phyloP scores from a whole-genome alignment of 2,888 invertebrate species.

The Harpalus rubripes region DNA sequence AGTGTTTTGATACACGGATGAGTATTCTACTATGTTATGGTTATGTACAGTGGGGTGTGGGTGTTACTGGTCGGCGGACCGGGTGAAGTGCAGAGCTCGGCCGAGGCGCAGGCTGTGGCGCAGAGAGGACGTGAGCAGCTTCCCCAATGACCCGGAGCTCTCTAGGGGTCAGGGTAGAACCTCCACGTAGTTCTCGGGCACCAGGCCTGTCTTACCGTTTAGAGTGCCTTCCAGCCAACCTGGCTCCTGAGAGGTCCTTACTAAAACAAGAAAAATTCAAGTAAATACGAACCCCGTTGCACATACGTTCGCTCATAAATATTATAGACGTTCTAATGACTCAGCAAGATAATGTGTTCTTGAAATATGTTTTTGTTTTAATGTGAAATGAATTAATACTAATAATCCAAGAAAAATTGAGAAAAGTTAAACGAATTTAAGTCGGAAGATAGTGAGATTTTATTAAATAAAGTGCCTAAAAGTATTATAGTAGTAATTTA shows the following conservation, averaged over 20 bases:
- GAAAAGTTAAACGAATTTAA: no score
- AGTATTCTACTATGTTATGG: conserved; percentile 23
- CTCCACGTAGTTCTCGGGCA: conserved; percentile 98
- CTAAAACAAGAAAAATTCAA: conserved; percentile 73
- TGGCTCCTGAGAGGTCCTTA: conserved; percentile 94
- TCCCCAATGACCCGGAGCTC: conserved; percentile 73
- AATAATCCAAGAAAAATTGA: no score
- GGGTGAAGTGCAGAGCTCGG: conserved; percentile 69
- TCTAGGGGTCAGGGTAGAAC: conserved; percentile 83
- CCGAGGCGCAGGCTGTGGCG: conserved; percentile 74
- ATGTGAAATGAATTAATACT: no score
- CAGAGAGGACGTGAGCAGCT: conserved; percentile 73
- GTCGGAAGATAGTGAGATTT: no score
- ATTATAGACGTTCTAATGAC: no score
- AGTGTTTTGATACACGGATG: conserved; percentile 72
- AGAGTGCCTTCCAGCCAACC: conserved; percentile 98
- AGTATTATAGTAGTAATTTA: no score
- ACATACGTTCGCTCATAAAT: no score
- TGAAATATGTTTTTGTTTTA: no score
- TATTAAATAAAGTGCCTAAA: no score
- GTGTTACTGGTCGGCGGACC: conserved; percentile 29
- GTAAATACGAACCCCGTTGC: no score
- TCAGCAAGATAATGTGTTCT: no score
- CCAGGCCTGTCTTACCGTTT: conserved; percentile 93
- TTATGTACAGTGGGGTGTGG: conserved; percentile 27